These are phyloP conservation scores for Drosophila sordidapex DNA, from an alignment of 2,888 invertebrate genomes.

Conservation along the genomic window DNA sequence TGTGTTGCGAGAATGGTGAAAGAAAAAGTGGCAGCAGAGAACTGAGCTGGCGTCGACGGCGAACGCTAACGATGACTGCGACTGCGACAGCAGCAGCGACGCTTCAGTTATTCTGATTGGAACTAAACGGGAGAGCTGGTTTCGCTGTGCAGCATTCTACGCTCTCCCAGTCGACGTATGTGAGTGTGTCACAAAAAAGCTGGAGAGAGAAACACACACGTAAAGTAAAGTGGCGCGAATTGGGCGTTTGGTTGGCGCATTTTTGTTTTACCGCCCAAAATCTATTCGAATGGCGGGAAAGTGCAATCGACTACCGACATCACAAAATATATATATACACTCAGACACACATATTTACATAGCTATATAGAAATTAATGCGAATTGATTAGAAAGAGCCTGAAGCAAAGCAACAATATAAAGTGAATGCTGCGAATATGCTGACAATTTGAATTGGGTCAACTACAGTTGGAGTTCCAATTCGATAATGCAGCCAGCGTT, in stretches of 20 bases:
- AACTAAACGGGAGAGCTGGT: constrained; percentile 69
- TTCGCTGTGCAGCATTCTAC: constrained; percentile 39
- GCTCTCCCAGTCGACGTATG: constrained; percentile 36
- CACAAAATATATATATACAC: constrained; percentile 14
- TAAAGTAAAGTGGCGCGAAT: constrained; percentile 75
- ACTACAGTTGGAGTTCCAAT: constrained; percentile 5
- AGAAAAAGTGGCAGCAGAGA: constrained; percentile 60
- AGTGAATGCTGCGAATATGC: not conserved
- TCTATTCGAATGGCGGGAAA: constrained; percentile 73
- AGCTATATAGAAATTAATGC: constrained; percentile 8
- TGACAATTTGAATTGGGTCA: constrained; percentile 30
- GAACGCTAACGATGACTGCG: constrained; percentile 14
- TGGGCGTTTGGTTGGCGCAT: constrained; percentile 77
- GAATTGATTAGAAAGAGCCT: constrained; percentile 47
- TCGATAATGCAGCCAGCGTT: not conserved
- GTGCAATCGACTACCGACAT: constrained; percentile 69
- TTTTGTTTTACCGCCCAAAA: constrained; percentile 78
- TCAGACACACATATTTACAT: not conserved
- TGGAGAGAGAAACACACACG: constrained; percentile 29
- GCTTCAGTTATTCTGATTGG: constrained; percentile 65
- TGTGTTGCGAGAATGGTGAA: constrained; percentile 47
- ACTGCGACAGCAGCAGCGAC: constrained; percentile 8
- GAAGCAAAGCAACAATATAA: constrained; percentile 1
- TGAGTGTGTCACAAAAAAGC: constrained; percentile 55
- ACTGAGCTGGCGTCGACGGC: constrained; percentile 23